These are phyloP conservation scores for Drosophila flavopinicola DNA, from an alignment of 2,888 invertebrate genomes.

Conservation along the genomic window DNA sequence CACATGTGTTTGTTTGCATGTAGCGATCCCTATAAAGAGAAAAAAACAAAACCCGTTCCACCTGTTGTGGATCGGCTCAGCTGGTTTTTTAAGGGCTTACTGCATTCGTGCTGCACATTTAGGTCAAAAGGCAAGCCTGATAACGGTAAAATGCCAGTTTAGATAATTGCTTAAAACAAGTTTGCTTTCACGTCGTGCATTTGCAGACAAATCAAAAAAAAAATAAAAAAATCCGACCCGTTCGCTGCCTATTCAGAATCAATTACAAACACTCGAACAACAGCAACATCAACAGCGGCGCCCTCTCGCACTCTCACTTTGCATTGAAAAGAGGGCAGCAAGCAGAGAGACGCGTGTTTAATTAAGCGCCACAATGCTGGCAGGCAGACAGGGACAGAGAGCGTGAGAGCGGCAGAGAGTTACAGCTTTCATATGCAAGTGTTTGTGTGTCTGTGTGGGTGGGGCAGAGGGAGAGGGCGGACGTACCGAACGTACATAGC, in stretches of 20 bases:
- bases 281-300: conserved; percentile 18
- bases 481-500: conserved; percentile 15
- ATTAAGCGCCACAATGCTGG: conserved; percentile 66
- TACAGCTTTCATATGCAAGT: conserved; percentile 33
- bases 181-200: conserved; percentile 45
- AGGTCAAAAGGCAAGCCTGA: conserved; percentile 42
- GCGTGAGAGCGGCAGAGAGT: conserved; percentile 13
- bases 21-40: conserved; percentile 4
- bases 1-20: not conserved
- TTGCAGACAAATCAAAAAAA: conserved; percentile 55
- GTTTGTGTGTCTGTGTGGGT: conserved; percentile 3
- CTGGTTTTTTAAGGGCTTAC: conserved; percentile 37
- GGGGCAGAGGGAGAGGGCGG: conserved; percentile 1
- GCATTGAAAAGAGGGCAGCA: conserved; percentile 30
- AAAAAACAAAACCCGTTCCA: conserved; percentile 45
- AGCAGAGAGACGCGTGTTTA: conserved; percentile 64
- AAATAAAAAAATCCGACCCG: conserved; percentile 27
- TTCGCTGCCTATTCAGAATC: conserved; percentile 46
- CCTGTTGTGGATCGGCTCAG: conserved; percentile 48
- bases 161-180: conserved; percentile 43
- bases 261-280: conserved; percentile 46
- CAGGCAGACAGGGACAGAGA: conserved; percentile 15
- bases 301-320: conserved; percentile 26
- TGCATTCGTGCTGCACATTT: conserved; percentile 30
- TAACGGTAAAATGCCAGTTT: conserved; percentile 22